A percentile compares a stretch with the other conserved stretches of the same genome.
Evolutionary conservation across 2,797 vertebrate genomes (phyloP).

Genomic region (Myoxocephalus aenaeus): DNA sequence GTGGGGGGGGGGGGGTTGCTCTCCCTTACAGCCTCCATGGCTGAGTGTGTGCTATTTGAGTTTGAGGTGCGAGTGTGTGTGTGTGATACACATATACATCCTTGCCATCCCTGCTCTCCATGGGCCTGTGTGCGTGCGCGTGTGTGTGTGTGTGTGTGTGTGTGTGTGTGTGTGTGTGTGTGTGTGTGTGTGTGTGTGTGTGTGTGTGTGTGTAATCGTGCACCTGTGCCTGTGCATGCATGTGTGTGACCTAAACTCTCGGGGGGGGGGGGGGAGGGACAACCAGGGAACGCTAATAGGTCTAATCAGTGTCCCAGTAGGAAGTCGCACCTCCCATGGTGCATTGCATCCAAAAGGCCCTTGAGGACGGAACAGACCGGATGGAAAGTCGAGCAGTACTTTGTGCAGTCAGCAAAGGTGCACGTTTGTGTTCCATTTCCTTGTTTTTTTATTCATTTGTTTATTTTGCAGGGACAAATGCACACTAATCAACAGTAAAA

Average conservation of each 20-base stretch:
- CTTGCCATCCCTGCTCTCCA: not conserved
- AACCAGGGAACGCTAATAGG: constrained; percentile 72
- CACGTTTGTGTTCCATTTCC: not conserved
- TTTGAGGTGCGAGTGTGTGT: constrained; percentile 13
- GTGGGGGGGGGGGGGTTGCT: not conserved
- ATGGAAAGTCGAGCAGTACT: constrained; percentile 4
- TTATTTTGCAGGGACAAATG: too few species aligned
- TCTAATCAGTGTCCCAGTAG: constrained; percentile 70
- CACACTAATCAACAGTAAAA: too few species aligned
- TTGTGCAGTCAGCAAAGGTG: constrained; percentile 14
- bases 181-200: too few species aligned
- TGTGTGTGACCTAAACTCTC: constrained; percentile 43
- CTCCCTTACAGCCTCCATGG: not conserved
- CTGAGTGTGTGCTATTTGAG: not conserved
- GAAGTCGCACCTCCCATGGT: constrained; percentile 49
- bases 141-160: constrained; percentile 31
- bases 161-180: constrained; percentile 29
- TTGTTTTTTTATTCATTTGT: not conserved
- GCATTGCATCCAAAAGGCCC: constrained; percentile 28
- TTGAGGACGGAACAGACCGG: constrained; percentile 23
- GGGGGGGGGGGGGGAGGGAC: too few species aligned
- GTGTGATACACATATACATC: constrained; percentile 8
- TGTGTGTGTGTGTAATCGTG: constrained; percentile 26
- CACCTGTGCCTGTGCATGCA: constrained; percentile 17
- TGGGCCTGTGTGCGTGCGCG: constrained; percentile 6